Base-by-base conservation (phyloP, 1,140 invertebrate genomes). In the Dendroctonus ponderosae region DNA sequence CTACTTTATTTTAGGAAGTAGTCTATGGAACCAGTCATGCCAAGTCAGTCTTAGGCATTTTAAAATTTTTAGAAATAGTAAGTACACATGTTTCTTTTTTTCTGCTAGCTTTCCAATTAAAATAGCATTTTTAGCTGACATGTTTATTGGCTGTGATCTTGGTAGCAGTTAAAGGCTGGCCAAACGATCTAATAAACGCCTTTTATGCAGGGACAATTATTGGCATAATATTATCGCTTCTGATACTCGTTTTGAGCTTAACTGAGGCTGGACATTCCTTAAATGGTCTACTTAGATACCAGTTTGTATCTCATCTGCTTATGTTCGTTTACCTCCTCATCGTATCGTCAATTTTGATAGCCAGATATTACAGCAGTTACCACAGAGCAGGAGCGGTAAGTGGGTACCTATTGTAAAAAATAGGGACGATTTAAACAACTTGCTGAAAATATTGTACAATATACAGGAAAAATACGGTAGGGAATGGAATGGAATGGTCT, bases 341-440 rank as follows among this genome's bases (percentile, higher is more conserved):
- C n/a, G 62, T 69, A 7, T 69, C 66, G 0, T 50, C 70, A 1
- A 42, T 71, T 9, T 40, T 71, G 12, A 8, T 62, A 5, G 39
- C 62, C 3, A 49, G 51, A 52, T 12, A 52, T 9, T 65, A 61
- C 14, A 12, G 26, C 7, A 46, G 59, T 9, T 37, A 9, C 26
- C 37, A 65, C 49, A 69, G 26, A 64, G 70, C 62, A 42, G 67
- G 46, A 58, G 66, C 62, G 62, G 70, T 71, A 66, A 70, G 65
- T 67, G 26, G 26, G 26, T 26, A 26, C 1, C n/a, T n/a, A 26
- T 2, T 26, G 3, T 2, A 26, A 1, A 26, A 26, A 26, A 26
- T 26, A 1, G 26, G 26, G 26, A 26, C 26, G 3, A 26, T 26
- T 26, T 3, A 26, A 26, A 26, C 3, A 26, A 26, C 1, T 2